A percentile compares a stretch with the other conserved stretches of the same genome.
phyloP scores from a whole-genome alignment of 1,140 invertebrate genomes.

The Polypedilum pembai region DNA sequence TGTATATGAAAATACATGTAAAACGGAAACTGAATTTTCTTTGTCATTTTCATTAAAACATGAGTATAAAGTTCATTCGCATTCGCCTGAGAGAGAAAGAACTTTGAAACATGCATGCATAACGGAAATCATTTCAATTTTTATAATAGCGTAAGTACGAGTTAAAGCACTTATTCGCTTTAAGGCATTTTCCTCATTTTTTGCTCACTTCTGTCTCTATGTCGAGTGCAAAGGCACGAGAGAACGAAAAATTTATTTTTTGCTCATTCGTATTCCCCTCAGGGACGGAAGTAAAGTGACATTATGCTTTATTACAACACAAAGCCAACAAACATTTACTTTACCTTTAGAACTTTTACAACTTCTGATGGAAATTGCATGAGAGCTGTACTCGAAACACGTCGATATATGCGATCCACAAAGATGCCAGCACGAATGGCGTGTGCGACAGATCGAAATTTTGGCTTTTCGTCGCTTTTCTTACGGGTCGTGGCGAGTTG shows the following conservation, averaged over 20 bases:
- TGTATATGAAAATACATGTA: too few species aligned
- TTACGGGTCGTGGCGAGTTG: conserved; percentile 68
- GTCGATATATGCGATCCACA: conserved; percentile 90
- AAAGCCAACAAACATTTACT: conserved; percentile 29
- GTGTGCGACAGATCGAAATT: conserved; percentile 93
- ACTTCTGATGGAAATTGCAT: conserved; percentile 88
- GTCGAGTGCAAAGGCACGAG: neutral
- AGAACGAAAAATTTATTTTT: neutral
- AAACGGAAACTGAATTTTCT: too few species aligned
- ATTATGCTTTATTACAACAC: neutral
- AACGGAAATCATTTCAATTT: too few species aligned
- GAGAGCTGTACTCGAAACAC: conserved; percentile 74
- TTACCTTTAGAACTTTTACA: conserved; percentile 79
- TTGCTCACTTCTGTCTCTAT: neutral
- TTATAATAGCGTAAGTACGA: too few species aligned
- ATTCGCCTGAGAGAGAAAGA: too few species aligned
- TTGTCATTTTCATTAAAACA: too few species aligned
- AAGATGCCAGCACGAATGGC: conserved; percentile 95
- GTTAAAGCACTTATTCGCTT: too few species aligned
- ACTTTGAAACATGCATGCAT: too few species aligned
- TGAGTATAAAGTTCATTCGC: too few species aligned
- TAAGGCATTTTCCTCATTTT: neutral
- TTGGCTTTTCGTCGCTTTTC: conserved; percentile 70
- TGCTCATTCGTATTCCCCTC: neutral
- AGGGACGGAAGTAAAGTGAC: neutral